Evolutionary conservation across 2,113 vertebrate genomes (phyloP).

Genomic region (Cochlearius cochlearius): DNA sequence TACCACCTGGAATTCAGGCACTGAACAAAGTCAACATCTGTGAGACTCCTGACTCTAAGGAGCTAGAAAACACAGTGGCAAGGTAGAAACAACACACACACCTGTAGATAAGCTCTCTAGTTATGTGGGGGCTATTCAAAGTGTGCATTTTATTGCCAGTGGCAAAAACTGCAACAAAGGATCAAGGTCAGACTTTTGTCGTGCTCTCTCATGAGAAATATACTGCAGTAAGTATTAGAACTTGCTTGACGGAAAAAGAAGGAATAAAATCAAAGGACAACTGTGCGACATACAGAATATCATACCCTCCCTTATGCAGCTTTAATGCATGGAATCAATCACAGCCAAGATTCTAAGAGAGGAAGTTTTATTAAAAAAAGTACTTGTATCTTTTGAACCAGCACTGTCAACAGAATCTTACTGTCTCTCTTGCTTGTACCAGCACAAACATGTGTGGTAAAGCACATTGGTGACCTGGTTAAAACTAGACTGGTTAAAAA

Average conservation of each 20-base stretch:
- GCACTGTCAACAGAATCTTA: neutral
- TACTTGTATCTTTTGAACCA: neutral
- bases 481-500: neutral
- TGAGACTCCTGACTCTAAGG: neutral
- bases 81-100: neutral
- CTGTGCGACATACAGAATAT: neutral
- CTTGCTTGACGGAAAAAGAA: neutral
- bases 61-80: neutral
- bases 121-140: neutral
- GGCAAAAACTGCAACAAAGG: neutral
- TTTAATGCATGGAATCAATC: neutral
- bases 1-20: neutral
- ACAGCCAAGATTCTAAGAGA: neutral
- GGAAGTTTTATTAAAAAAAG: neutral
- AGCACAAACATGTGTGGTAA: neutral
- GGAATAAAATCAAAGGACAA: neutral
- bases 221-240: neutral
- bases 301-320: neutral
- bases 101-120: neutral
- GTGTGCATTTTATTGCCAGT: neutral
- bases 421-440: neutral
- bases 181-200: neutral
- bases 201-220: neutral
- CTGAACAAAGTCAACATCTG: neutral
- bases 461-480: neutral